Conservation (phyloP, 2,113 vertebrate genomes). For the Channa argus region DNA sequence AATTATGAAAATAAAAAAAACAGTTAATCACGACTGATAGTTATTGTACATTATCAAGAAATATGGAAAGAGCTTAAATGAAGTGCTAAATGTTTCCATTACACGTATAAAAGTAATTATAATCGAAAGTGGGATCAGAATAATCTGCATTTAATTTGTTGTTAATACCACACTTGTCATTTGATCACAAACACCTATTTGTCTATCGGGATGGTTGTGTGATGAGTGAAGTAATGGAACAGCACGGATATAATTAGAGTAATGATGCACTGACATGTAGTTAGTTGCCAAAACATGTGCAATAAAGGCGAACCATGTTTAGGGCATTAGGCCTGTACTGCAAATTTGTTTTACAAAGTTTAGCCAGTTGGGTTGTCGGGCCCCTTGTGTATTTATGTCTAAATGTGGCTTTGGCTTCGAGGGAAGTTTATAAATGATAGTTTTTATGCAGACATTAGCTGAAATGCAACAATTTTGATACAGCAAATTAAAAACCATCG, state of each 20-base stretch:
- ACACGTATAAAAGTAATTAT: background rate
- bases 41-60: background rate
- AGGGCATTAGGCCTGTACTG: slow-evolving; percentile 2
- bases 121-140: background rate
- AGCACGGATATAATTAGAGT: slow-evolving; percentile 69
- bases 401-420: background rate
- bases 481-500: background rate
- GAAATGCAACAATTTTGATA: background rate
- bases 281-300: slow-evolving; percentile 43
- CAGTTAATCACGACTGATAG: background rate
- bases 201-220: slow-evolving; percentile 25
- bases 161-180: slow-evolving; percentile 21
- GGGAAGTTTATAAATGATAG: background rate
- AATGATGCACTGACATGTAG: slow-evolving; percentile 53
- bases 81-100: no score
- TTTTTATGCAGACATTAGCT: background rate
- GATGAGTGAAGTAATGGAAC: slow-evolving; percentile 66
- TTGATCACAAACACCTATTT: slow-evolving; percentile 58
- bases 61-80: no score
- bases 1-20: background rate
- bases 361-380: background rate
- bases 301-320: slow-evolving; percentile 11
- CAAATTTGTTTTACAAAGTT: background rate
- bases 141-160: slow-evolving; percentile 18
- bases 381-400: background rate